Evolutionary conservation across 2,113 vertebrate species (phyloP), one percentile per base, ranked within the genome.

Genomic region (Triplophysa tibetana): DNA sequence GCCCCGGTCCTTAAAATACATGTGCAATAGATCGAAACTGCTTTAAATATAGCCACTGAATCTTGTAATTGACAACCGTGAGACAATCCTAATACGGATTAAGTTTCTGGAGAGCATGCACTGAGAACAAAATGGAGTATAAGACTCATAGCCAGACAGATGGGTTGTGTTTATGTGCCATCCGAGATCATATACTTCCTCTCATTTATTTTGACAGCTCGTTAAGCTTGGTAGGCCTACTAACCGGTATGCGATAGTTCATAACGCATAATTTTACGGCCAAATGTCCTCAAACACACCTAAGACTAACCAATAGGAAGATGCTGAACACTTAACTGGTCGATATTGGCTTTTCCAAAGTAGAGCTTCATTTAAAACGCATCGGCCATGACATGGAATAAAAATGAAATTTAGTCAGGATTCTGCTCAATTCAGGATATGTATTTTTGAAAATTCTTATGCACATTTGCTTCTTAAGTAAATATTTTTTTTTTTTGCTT

Each of bases 121-220:
- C 29, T 41, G 72, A 24, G 43, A 43, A 60, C 19, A 60, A 23
- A 58, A 9, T 58, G n/a, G 21, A 58, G n/a, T n/a, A n/a, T 21
- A 9, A 58, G 54, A 21, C 54, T 58, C 19, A n/a, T 19, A 58
- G 19, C n/a, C 19, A 58, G 54, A 58, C 19, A 21, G n/a, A 58
- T 58, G 54, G 6, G 12, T 7, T 13, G 63, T 69, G 63, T 68
- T 64, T 48, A 24, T 78, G 72, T 65, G 21, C 61, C 74, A 77
- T 38, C 61, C 62, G 65, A 76, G 60, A 76, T 75, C 1, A 75
- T 61, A 16, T 43, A 74, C 48, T 12, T 26, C 23, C 5, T 58
- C 10, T 6, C 43, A 14, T 38, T 54, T 65, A 65, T 21, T 54
- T 48, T 77, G 61, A 76, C 3, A 8, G 43, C 24, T 38, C 43